Base-by-base conservation (phyloP, 2,797 vertebrate species). In the Crenuchus spilurus region DNA sequence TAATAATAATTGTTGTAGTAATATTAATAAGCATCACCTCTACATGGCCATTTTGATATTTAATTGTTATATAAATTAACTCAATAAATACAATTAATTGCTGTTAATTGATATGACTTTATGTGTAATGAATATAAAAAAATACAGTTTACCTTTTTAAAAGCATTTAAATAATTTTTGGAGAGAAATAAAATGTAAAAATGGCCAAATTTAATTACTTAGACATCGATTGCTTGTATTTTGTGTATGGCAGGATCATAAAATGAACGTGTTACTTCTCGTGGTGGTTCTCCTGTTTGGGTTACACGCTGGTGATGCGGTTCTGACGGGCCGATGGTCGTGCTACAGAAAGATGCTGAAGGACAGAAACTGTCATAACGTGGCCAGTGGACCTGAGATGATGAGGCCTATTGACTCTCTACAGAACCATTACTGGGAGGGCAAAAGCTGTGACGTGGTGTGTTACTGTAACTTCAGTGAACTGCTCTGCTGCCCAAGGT, bases 401-500 rank as follows among this genome's bases (percentile, higher is more conserved):
- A 87, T 94, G 61, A 83, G 83, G 1, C 87, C 77, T 10, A 58
- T 92, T 0, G 58, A 90, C 0, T 85, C 82, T 0, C 63, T 93
- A 61, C 88, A 80, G 10, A 83, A 90, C 75, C 93, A 93, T 74
- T 94, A 93, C 58, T 94, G 91, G 92, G 86, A 92, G 44, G 91
- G 89, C 13, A 83, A 88, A 13, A 86, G 77, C 52, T 95, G 94
- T 3, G 86, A 94, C 37, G 83, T 91, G 71, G 88, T 92, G 81
- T 95, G 94, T 65, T 94, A 92, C 84, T 95, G 94, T 87, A 93
- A 87, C 80, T 77, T 86, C 76, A 90, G 85, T 0, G 92, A 94
- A 77, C 4, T 94, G 75, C 87, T 95, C 76, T 94, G 93, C 83
- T 95, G 93, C 69, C 92, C 93, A 55, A 94, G 92, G 94, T 94